Evolutionary conservation across 2,113 vertebrate genomes (phyloP), one percentile per base, ranked within the genome.

Genomic region (Pseudopipra pipra): DNA sequence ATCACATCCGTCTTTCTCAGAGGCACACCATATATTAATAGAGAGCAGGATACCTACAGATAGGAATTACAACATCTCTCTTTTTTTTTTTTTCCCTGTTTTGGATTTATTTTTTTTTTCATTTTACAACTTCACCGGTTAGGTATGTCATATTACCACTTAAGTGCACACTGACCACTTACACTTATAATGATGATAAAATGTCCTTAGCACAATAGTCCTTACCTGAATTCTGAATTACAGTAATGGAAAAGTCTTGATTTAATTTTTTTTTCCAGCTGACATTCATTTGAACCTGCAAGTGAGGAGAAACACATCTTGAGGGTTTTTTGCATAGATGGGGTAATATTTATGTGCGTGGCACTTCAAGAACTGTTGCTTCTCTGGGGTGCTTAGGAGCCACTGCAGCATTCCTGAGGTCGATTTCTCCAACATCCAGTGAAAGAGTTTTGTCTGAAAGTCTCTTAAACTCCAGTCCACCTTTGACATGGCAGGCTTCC

Each of bases 401-500:
- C 44, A 35, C 16, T 12, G 0, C 41, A 62, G 75, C 31, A 5
- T 8, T 23, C 35, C 55, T 21, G 28, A 43, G 31, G 65, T 41
- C 23, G 47, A 22, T 33, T 89, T 56, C 31, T 93, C 81, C 61
- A 35, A 23, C 5, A 66, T 3, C 21, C 43, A 51, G 33, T 67
- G 56, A 92, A 77, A 87, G 62, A 90, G 67, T 67, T 58, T 66
- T 72, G 35, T 84, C 77, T 85, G 66, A 75, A 94, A 96, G 67
- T 75, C 78, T 56, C 78, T 95, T 84, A 72, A 84, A 86, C 28
- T 88, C 55, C 54, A 30, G 47, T 5, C 85, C 90, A 96, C 80
- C 66, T 97, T 95, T 96, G 92, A 95, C 59, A 95, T 47, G 84
- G 33, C 70, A 94, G 91, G 23, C 81, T 92, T 91, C 31, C 59